Base-by-base conservation (phyloP, 2,888 invertebrate genomes). In the Agrilus mali region DNA sequence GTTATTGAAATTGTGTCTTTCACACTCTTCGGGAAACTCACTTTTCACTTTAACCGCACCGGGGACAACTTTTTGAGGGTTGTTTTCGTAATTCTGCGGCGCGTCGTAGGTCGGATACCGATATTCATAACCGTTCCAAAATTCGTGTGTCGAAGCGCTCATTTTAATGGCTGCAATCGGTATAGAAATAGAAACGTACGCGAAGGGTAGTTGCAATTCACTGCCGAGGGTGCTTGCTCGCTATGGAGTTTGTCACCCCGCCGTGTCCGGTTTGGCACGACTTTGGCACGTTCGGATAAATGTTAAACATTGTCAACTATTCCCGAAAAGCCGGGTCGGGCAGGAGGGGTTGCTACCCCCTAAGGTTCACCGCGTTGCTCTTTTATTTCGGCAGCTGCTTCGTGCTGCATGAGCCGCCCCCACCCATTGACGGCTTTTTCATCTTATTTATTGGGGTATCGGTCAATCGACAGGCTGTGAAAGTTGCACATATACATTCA, bases 301-400 rank as follows among this genome's bases (percentile, higher is more conserved):
- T 65, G 65, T 60, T 62, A 56, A 61, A 65, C 64, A 66, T 61
- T 66, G 67, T 66, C 64, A 64, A 63, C 62, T 62, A 59, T 61
- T 60, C 60, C 58, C 59, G 58, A 59, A 60, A 62, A 59, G 53
- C 50, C 49, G 51, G 59, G 43, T 47, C 43, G 47, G 59, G 60
- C 60, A 60, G 63, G 63, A 62, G 65, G 64, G 65, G 62, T 64
- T 55, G 55, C 55, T 55, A 60, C 61, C 65, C 67, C 65, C 64
- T 63, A 60, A 60, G 60, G 63, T 62, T 63, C 59, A 61, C 63
- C 63, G 60, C 62, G 27, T 55, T 52, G 62, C 57, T 63, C 65
- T 65, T 66, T 66, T 66, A 65, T 67, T 63, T 58, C 55, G 62
- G 59, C 67, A 67, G 67, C 67, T 67, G 67, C 64, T 64, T 61